Percentiles rank a stretch among this genome's conserved stretches.
Evolutionary conservation across 2,888 invertebrate species (phyloP).

Genomic region (Halocaridina rubra): DNA sequence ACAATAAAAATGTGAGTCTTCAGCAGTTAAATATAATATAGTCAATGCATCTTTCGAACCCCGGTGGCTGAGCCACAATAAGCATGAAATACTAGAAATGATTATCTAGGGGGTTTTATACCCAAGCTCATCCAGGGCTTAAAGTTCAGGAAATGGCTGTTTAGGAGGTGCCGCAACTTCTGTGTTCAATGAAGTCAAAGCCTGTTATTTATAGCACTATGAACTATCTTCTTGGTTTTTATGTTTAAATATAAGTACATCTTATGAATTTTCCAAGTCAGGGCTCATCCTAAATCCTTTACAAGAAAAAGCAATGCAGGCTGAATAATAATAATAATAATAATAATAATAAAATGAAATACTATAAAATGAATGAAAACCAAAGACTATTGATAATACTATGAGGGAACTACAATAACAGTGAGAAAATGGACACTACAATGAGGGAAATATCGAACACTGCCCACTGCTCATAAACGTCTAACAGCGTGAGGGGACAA

Average conservation of each 20-base stretch:
- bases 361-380: neutral
- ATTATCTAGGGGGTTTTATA: conserved; percentile 14
- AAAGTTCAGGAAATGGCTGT: conserved; percentile 9
- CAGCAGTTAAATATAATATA: neutral
- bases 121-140: conserved; percentile 22
- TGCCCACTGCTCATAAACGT: conserved; percentile 26
- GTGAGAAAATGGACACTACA: neutral
- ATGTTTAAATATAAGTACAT: neutral
- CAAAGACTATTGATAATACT: neutral
- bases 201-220: neutral
- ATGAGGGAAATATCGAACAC: neutral
- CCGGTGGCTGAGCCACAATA: conserved; percentile 1
- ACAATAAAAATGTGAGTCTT: neutral
- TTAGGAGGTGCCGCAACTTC: conserved; percentile 32
- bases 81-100: conserved; percentile 9
- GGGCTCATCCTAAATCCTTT: conserved; percentile 21
- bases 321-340: conserved; percentile 7
- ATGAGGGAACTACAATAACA: neutral
- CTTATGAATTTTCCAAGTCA: neutral
- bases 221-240: neutral
- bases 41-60: conserved; percentile 9
- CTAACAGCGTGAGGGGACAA: conserved; percentile 23
- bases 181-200: neutral
- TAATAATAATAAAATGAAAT: neutral
- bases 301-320: conserved; percentile 22